A percentile compares a stretch with the other conserved stretches of the same genome.
These are phyloP conservation scores for Nudaria mundana DNA, from an alignment of 2,888 invertebrate species.

Conservation along the genomic window DNA sequence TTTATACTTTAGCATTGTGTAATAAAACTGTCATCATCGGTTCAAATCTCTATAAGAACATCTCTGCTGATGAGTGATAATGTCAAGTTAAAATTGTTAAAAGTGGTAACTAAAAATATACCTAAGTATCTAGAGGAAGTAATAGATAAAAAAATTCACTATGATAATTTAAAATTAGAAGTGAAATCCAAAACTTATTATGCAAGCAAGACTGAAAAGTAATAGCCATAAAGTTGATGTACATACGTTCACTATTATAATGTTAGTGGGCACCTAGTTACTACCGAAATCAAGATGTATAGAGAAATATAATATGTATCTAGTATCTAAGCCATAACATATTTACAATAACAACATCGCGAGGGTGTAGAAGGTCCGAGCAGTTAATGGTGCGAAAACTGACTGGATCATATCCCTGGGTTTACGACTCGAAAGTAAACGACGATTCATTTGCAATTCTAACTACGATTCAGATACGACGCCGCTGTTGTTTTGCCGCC, in stretches of 20 bases:
- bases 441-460: conserved; percentile 81
- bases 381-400: conserved; percentile 79
- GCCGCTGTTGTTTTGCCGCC: conserved; percentile 35
- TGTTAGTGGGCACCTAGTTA: too few species aligned
- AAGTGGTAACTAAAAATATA: background rate
- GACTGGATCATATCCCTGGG: conserved; percentile 78
- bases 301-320: background rate
- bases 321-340: conserved; percentile 35
- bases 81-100: conserved; percentile 14
- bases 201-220: too few species aligned
- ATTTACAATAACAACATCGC: conserved; percentile 61
- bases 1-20: conserved; percentile 26
- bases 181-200: too few species aligned
- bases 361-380: conserved; percentile 64
- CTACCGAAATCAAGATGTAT: background rate
- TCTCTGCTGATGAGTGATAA: conserved; percentile 21
- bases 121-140: too few species aligned
- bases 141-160: background rate
- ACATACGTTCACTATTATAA: too few species aligned
- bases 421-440: conserved; percentile 77
- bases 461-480: conserved; percentile 64
- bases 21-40: conserved; percentile 31
- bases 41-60: conserved; percentile 23
- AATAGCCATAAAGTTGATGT: too few species aligned
- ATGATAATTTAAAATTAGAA: too few species aligned